Conservation (phyloP, 2,888 invertebrate species). For the Limnephilus marmoratus region DNA sequence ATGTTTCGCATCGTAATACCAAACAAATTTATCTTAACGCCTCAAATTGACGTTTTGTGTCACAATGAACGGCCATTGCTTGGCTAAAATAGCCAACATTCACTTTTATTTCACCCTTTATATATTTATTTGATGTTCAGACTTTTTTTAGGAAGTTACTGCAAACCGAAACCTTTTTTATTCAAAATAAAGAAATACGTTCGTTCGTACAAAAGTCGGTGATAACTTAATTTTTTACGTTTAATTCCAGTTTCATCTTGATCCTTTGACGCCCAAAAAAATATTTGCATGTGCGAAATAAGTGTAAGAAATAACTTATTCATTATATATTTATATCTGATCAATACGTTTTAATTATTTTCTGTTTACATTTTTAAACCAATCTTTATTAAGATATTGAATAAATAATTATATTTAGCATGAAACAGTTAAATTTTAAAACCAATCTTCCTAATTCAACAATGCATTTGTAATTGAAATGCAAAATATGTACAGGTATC, state of each 20-base stretch:
- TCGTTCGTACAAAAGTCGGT: background rate
- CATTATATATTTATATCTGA: no score
- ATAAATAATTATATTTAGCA: no score
- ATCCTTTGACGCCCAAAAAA: background rate
- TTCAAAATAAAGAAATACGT: background rate
- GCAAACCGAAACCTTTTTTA: background rate
- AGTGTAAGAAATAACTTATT: background rate
- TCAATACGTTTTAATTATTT: background rate
- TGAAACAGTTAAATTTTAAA: background rate
- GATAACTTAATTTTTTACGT: background rate
- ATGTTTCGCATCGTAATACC: background rate
- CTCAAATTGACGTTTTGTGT: slow-evolving; percentile 5
- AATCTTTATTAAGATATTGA: no score
- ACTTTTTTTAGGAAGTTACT: background rate
- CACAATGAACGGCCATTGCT: slow-evolving; percentile 2
- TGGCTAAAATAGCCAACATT: slow-evolving; percentile 6
- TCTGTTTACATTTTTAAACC: background rate
- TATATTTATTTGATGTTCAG: background rate
- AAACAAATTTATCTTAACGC: background rate
- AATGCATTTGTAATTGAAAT: background rate
- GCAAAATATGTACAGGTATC: background rate
- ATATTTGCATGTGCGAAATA: background rate
- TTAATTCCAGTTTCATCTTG: background rate
- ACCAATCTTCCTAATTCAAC: background rate
- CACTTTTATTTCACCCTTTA: slow-evolving; percentile 5